Conservation (phyloP, 2,888 invertebrate genomes). For the Caenorhabditis becei region DNA sequence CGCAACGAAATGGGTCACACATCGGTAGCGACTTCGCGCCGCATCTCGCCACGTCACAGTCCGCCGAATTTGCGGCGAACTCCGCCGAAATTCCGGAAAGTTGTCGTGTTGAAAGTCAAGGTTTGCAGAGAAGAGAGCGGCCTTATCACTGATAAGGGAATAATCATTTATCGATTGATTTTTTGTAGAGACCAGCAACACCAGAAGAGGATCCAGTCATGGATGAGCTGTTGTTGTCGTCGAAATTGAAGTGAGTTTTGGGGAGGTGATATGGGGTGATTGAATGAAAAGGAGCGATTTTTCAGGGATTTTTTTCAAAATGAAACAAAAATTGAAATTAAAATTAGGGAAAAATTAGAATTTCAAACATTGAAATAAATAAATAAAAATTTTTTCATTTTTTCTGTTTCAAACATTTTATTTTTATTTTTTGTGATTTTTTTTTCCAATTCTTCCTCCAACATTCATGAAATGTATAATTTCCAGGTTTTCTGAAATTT, state of each 20-base stretch:
- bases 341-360: neutral
- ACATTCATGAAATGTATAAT: too few species aligned
- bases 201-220: slow-evolving; percentile 48
- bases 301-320: neutral
- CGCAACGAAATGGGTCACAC: slow-evolving; percentile 59
- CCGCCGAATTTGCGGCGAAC: slow-evolving; percentile 51
- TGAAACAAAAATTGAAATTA: neutral
- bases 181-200: slow-evolving; percentile 35
- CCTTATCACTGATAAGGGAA: too few species aligned
- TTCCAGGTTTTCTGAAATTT: too few species aligned
- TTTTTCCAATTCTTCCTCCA: too few species aligned
- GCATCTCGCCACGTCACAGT: slow-evolving; percentile 46
- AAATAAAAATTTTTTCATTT: too few species aligned
- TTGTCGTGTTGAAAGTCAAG: slow-evolving; percentile 45
- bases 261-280: too few species aligned
- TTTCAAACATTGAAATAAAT: neutral
- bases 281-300: neutral
- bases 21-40: slow-evolving; percentile 27
- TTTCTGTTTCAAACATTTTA: too few species aligned
- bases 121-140: slow-evolving; percentile 21
- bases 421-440: neutral
- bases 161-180: too few species aligned
- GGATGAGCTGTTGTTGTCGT: slow-evolving; percentile 66
- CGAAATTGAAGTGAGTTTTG: slow-evolving; percentile 63
- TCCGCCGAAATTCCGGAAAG: slow-evolving; percentile 38